Evolutionary conservation across 2,888 invertebrate genomes (phyloP), one percentile per base, ranked within the genome.

Genomic region (Galeopsomyia nigrocyanea): DNA sequence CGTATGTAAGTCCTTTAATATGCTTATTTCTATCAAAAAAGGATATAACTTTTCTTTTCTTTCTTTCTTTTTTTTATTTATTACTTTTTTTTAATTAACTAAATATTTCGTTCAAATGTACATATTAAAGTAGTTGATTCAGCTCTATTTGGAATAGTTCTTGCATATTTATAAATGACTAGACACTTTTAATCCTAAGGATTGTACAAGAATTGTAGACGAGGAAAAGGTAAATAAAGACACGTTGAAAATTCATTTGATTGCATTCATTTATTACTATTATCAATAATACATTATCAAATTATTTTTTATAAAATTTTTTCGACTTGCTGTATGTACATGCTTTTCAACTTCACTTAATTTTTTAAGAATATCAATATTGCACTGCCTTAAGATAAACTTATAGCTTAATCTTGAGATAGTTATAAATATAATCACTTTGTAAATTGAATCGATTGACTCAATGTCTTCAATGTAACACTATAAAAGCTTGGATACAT

Each of bases 81-180:
- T 74, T 58, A 49, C 21, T 56, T 22, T 50, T 55, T 67, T 46
- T 57, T n/a, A 70, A 64, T 51, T 49, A 56, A 70, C 1, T 1
- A 63, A 68, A 50, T 60, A 31, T 68, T 62, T 68, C 66, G 55
- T 68, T 75, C 68, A 75, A 19, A 19, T 75, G 71, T 75, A 75
- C 62, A 75, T 75, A 75, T 65, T 26, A 68, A 69, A 50, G 62
- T 66, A 75, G 71, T 68, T 75, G 53, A 65, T 68, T 75, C 69
- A 71, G 64, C 57, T 56, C 47, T 53, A 68, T 58, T 68, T 17
- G 56, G 51, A 68, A 63, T 64, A 50, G 51, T 71, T 71, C 74
- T 75, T 71, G 56, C 62, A 75, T 75, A 71, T 71, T 71, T 75
- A 69, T 71, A 74, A 69, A 60, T 74, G 22, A 71, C n/a, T 71